Base-by-base conservation (phyloP, 2,888 invertebrate species). In the Baccha elongata region DNA sequence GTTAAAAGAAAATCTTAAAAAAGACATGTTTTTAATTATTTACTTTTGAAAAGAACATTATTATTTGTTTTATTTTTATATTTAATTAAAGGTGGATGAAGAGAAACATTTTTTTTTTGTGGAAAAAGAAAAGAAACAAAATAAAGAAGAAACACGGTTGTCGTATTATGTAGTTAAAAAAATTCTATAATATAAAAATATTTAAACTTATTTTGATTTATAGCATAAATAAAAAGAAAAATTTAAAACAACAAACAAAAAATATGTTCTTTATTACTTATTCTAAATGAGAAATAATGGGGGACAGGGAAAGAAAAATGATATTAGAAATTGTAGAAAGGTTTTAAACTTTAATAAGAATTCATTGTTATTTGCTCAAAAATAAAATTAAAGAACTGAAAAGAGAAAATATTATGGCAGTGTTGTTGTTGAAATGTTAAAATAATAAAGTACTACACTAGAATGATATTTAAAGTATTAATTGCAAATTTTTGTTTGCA, bases 401-500 rank as follows among this genome's bases (percentile, higher is more conserved):
- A 78, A n/a, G n/a, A n/a, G n/a, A n/a, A n/a, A n/a, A n/a, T n/a
- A 64, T 64, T 83, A 83, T 78, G 83, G 83, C 83, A 83, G 83
- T 83, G 83, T 83, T 83, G 83, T 73, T 83, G 71, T 76, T 71
- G 48, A 60, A 75, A 67, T 32, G 29, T 32, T 26, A 53, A 40
- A 64, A 32, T 26, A 48, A 21, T 44, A 42, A 55, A 29, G 10
- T 23, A 35, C 53, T 19, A 58, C 17, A 35, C 53, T 19, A 58
- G 15, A 42, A 42, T 17, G n/a, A 55, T 74, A 64, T 81, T 69
- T 53, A 53, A 76, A 32, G 62, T 83, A 72, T 50, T 72, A 62
- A 76, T 76, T 72, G 75, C 71, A 71, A 65, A 13, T 11, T 4
- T 81, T 67, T 46, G n/a, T 37, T 58, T 44, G 44, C 55, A 68